These are phyloP conservation scores for Xestobium rufovillosum DNA, from an alignment of 2,888 invertebrate genomes.

Conservation along the genomic window DNA sequence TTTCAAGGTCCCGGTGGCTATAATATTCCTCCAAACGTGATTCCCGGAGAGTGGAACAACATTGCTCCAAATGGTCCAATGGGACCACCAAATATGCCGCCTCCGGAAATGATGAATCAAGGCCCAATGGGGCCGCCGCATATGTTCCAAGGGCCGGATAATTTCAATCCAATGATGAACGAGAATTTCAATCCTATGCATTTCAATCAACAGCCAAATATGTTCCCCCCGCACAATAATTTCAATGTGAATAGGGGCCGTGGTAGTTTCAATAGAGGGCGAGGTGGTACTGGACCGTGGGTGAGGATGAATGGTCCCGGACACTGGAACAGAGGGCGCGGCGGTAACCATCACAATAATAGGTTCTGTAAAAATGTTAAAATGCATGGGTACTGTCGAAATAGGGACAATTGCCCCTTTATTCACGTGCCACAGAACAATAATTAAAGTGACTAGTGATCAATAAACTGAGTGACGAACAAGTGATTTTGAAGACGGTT, in stretches of 20 bases:
- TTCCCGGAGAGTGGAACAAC: constrained; percentile 16
- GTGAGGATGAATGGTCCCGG: constrained; percentile 41
- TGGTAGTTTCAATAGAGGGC: constrained; percentile 24
- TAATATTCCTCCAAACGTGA: constrained; percentile 29
- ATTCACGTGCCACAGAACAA: constrained; percentile 74
- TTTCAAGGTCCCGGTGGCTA: constrained; percentile 24
- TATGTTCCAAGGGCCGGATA: constrained; percentile 33
- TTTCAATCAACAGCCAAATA: constrained; percentile 44
- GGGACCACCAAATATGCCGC: constrained; percentile 31
- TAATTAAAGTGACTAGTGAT: constrained; percentile 20
- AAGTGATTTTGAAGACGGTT: no score
- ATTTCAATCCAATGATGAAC: constrained; percentile 40
- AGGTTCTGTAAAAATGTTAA: constrained; percentile 70
- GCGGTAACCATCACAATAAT: constrained; percentile 42
- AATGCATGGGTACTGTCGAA: constrained; percentile 71
- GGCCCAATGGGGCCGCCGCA: constrained; percentile 35
- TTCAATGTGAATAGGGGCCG: constrained; percentile 38
- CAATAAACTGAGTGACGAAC: no score
- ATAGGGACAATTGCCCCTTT: constrained; percentile 76
- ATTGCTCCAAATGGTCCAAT: constrained; percentile 21
- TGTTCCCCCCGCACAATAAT: constrained; percentile 40
- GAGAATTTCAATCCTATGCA: constrained; percentile 39
- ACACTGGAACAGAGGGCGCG: constrained; percentile 30
- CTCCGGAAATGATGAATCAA: constrained; percentile 26
- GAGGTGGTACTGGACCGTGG: constrained; percentile 45